Evolutionary conservation across 2,888 invertebrate species (phyloP).

Genomic region (Cerceris rybyensis): DNA sequence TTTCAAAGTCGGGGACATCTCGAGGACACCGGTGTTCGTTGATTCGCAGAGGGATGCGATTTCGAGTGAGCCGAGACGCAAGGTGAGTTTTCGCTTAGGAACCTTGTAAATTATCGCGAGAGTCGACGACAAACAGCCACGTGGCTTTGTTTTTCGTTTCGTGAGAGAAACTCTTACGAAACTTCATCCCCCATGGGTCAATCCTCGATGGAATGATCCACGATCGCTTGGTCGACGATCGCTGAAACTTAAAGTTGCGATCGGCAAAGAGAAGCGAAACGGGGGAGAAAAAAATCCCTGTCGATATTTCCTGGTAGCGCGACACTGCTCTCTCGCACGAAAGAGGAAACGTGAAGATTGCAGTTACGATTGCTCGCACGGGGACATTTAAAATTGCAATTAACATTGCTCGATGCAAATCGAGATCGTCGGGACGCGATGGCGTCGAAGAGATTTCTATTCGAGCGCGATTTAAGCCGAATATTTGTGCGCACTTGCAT

Average conservation of each 20-base stretch:
- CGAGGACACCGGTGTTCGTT: constrained; percentile 8
- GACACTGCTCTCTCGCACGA: too few relatives aligned
- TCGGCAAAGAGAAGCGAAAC: neutral
- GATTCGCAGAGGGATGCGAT: constrained; percentile 9
- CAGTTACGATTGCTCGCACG: constrained; percentile 3
- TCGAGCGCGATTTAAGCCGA: too few relatives aligned
- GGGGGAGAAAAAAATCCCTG: neutral
- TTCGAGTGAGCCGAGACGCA: constrained; percentile 7
- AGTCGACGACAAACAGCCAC: neutral
- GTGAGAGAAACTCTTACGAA: too few relatives aligned
- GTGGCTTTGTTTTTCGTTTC: neutral
- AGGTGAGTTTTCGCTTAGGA: neutral
- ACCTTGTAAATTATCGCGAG: neutral
- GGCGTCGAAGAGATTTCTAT: neutral
- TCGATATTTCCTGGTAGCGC: neutral
- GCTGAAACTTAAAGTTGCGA: constrained; percentile 13
- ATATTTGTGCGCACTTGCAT: too few relatives aligned
- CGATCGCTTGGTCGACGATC: constrained; percentile 10
- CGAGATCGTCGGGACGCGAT: constrained; percentile 4
- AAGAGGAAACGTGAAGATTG: neutral
- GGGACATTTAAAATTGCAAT: neutral
- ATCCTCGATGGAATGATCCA: constrained; percentile 4
- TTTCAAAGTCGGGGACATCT: too few relatives aligned
- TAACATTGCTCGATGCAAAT: neutral
- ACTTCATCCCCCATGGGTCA: neutral